Conservation (phyloP, 2,113 vertebrate genomes). For the Thunnus maccoyii region DNA sequence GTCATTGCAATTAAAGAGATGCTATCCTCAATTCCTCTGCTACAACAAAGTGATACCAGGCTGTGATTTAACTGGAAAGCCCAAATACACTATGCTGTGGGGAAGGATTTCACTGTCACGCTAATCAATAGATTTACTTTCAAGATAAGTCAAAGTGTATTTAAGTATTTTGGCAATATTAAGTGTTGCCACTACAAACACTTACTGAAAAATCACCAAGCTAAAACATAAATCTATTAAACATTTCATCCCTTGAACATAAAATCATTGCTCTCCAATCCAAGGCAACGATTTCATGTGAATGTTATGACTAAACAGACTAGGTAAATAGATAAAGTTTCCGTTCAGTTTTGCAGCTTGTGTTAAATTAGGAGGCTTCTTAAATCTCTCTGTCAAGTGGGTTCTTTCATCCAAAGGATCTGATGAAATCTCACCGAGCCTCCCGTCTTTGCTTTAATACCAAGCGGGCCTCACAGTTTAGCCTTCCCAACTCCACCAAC, state of each 20-base stretch:
- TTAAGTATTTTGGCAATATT: slow-evolving; percentile 4
- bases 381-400: slow-evolving; percentile 62
- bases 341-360: slow-evolving; percentile 35
- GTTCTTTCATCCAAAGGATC: slow-evolving; percentile 60
- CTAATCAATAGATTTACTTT: slow-evolving; percentile 25
- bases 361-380: slow-evolving; percentile 47
- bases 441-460: slow-evolving; percentile 57
- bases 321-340: slow-evolving; percentile 31
- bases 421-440: slow-evolving; percentile 62
- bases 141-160: slow-evolving; percentile 8
- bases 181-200: slow-evolving; percentile 1
- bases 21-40: background rate
- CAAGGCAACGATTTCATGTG: slow-evolving; percentile 3
- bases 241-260: slow-evolving; percentile 25
- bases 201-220: background rate
- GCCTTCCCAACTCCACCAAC: background rate
- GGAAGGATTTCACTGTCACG: slow-evolving; percentile 21
- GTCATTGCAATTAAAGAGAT: slow-evolving; percentile 5
- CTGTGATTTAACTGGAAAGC: slow-evolving; percentile 17
- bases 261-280: background rate
- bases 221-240: slow-evolving; percentile 4
- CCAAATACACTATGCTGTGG: background rate
- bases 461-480: slow-evolving; percentile 40
- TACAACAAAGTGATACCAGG: background rate
- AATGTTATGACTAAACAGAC: slow-evolving; percentile 38